Conservation (phyloP, 2,113 vertebrate genomes). For the Donacobius atricapilla region DNA sequence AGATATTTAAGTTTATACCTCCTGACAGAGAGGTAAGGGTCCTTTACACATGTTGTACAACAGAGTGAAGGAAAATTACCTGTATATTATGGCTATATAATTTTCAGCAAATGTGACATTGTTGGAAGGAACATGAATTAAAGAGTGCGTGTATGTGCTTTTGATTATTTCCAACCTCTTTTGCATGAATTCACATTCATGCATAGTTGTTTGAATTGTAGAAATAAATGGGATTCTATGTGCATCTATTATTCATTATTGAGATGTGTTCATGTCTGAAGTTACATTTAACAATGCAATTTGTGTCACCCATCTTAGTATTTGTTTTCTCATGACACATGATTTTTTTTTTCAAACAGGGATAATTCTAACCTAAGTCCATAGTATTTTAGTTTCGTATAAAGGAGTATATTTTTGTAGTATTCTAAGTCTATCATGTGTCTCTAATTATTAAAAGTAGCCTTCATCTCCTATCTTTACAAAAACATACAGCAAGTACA, state of each 20-base stretch:
- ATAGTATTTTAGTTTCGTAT: neutral
- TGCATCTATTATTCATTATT: neutral
- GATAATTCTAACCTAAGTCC: neutral
- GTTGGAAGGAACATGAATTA: neutral
- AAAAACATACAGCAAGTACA: neutral
- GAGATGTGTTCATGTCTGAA: neutral
- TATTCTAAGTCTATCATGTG: neutral
- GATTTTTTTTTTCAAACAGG: neutral
- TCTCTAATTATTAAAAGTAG: neutral
- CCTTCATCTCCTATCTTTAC: neutral
- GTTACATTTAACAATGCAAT: neutral
- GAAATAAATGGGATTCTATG: neutral
- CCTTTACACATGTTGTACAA: neutral
- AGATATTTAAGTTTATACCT: neutral
- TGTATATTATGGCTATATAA: neutral
- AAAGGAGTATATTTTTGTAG: neutral
- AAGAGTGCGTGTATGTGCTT: fast-evolving
- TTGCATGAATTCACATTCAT: neutral
- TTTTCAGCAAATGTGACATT: neutral
- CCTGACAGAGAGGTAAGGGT: neutral
- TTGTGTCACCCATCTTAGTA: neutral
- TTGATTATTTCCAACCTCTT: neutral
- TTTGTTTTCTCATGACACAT: neutral
- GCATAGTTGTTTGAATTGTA: neutral
- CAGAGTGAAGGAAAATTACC: neutral